A percentile compares a stretch with the other conserved stretches of the same genome.
phyloP scores from a whole-genome alignment of 2,888 invertebrate species.

The Stegophylla sp. region DNA sequence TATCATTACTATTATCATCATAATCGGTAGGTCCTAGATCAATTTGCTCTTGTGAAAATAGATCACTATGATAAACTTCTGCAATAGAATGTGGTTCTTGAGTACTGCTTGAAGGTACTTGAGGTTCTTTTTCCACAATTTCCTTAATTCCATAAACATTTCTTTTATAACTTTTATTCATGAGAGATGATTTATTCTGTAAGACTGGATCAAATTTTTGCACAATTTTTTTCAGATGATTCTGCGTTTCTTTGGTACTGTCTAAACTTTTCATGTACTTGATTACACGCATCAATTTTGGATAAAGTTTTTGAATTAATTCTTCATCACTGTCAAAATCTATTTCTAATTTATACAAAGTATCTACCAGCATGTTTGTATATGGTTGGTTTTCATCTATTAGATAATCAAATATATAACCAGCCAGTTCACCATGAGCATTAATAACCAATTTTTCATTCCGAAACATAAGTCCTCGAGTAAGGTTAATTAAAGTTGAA shows the following conservation, averaged over 20 bases:
- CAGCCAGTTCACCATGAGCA: constrained; percentile 40
- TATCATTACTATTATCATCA: too few relatives aligned
- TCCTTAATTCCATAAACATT: background rate
- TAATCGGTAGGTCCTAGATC: background rate
- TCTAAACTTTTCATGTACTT: constrained; percentile 16
- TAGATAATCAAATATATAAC: constrained; percentile 47
- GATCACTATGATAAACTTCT: constrained; percentile 10
- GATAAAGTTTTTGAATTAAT: background rate
- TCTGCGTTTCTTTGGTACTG: background rate
- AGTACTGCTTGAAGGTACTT: background rate
- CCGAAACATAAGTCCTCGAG: constrained; percentile 4
- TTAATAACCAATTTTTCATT: constrained; percentile 29
- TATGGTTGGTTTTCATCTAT: constrained; percentile 29
- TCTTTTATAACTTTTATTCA: background rate
- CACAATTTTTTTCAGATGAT: constrained; percentile 39
- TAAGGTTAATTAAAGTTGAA: constrained; percentile 30
- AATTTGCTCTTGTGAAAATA: constrained; percentile 24
- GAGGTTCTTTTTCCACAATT: background rate
- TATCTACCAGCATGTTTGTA: constrained; percentile 32
- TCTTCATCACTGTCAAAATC: constrained; percentile 17
- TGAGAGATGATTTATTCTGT: background rate
- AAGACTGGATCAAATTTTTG: constrained; percentile 34
- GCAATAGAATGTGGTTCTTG: background rate
- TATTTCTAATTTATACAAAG: constrained; percentile 33
- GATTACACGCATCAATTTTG: constrained; percentile 28